Base-by-base conservation (phyloP, 2,888 invertebrate genomes). In the Ellobium chinense region DNA sequence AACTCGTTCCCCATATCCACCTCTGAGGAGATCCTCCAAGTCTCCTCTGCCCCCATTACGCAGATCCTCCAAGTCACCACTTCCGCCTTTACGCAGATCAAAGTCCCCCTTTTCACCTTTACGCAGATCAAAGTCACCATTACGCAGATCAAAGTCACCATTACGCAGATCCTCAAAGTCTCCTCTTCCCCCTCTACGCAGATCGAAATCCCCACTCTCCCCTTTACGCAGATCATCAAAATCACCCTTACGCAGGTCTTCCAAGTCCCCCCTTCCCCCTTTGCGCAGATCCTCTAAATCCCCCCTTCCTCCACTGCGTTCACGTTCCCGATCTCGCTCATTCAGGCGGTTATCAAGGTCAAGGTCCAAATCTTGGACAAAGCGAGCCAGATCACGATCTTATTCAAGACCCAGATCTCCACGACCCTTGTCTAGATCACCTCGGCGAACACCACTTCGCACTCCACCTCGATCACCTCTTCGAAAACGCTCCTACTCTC, bases 321-420 rank as follows among this genome's bases (percentile, higher is more conserved):
- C 80, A 36, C 75, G 83, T 18, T 84, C 85, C 18, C 70, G 83
- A 18, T 81, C 85, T 34, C 69, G 81, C 29, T 82, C 83, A n/a
- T 80, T 72, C 78, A 86, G 87, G 34, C 85, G 85, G 21, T 76
- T 80, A 24, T 83, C 87, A 69, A 76, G 86, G 68, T 78, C 85
- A 65, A 80, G 83, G 12, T 80, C 79, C 36, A 70, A 74, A 29
- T 81, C 81, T 58, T 85, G 88, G 72, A 82, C 85, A 27, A 81
- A 82, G 56, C 63, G 84, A 77, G 81, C 85, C 60, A 74, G 84
- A 70, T 74, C 83, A 65, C 72, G 83, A 62, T 70, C 83, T 63
- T 79, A 82, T 65, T 84, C 85, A 18, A 80, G 85, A 77, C 80
- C 78, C n/a, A 73, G 62, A 60, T 80, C 82, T 68, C 66, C 72